Base-by-base conservation (phyloP, 2,888 invertebrate genomes). In the Lucinisca nassula region DNA sequence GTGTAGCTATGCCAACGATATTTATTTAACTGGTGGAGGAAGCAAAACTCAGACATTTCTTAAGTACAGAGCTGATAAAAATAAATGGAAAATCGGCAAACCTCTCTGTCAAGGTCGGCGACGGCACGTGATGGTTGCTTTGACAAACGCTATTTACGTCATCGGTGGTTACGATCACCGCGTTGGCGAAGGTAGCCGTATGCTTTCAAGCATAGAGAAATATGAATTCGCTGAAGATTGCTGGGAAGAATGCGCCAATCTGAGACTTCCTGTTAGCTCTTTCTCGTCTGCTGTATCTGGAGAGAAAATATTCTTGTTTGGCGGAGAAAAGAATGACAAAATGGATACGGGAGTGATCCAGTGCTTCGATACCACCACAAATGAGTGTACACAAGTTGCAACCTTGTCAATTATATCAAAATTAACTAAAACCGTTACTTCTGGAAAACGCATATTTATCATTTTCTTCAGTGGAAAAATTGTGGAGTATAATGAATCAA, bases 151-250 rank as follows among this genome's bases (percentile, higher is more conserved):
- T 27, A 83, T 95, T 30, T 95, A 93, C 72, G 93, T 92, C 0
- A 90, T 95, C 10, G 95, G 95, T 17, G 95, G 95, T 2, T 95
- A 94, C 84, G 94, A 94, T 82, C 93, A 93, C 74, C 92, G 93
- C 24, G 83, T 93, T 17, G 91, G 91, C 24, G 93, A 93, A 55
- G 94, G 94, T 0, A 89, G 87, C 38, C 80, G 91, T n/a, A 94
- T 95, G 84, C 86, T 93, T 75, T 91, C 92, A 30, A 93, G 92
- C 37, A 92, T 95, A 14, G 95, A 95, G 77, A 92, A 93, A 76
- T 95, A 93, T 82, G 92, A 92, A 45, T 91, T 95, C 58, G 79
- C 87, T 12, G 92, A 92, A 35, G 94, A 93, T 72, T 84, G 89
- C 38, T 93, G 93, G 93, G 89, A 88, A 35, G 90, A 92, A 32